Percentiles rank a stretch among this genome's conserved stretches.
Evolutionary conservation across 2,113 vertebrate species (phyloP).

Genomic region (Coregonus clupeaformis): DNA sequence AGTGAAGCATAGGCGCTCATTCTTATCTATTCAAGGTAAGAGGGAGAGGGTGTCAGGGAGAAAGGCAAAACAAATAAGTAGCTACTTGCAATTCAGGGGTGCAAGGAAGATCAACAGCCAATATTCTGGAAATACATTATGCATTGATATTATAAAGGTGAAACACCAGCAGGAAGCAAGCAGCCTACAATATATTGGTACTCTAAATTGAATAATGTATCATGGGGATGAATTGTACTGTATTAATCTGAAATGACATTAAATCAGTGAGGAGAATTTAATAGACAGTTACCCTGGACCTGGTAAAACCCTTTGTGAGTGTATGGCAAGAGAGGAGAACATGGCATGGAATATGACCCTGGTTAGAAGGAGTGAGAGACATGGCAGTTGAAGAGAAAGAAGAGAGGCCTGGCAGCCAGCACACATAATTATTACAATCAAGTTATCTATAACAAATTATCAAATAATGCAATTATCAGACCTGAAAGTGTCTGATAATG

Average conservation of each 20-base stretch:
- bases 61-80: not conserved
- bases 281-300: constrained; percentile 1
- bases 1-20: constrained; percentile 18
- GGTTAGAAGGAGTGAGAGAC: constrained; percentile 9
- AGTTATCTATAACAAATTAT: not conserved
- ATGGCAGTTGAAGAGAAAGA: not conserved
- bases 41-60: not conserved
- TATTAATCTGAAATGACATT: not conserved
- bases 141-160: not conserved
- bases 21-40: constrained; percentile 53
- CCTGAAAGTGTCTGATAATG: not conserved
- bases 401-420: not conserved
- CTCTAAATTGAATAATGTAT: not conserved
- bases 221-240: not conserved
- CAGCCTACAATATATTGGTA: not conserved
- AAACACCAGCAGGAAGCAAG: not conserved
- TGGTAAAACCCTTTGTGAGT: not conserved
- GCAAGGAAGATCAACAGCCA: not conserved
- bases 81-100: too few relatives aligned
- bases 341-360: constrained; percentile 62
- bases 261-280: not conserved
- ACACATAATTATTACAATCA: not conserved
- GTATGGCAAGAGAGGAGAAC: constrained; percentile 48
- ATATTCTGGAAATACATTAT: not conserved
- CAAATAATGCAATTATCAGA: not conserved